These are phyloP conservation scores for Argya squamiceps DNA, from an alignment of 2,797 vertebrate species.

Conservation along the genomic window DNA sequence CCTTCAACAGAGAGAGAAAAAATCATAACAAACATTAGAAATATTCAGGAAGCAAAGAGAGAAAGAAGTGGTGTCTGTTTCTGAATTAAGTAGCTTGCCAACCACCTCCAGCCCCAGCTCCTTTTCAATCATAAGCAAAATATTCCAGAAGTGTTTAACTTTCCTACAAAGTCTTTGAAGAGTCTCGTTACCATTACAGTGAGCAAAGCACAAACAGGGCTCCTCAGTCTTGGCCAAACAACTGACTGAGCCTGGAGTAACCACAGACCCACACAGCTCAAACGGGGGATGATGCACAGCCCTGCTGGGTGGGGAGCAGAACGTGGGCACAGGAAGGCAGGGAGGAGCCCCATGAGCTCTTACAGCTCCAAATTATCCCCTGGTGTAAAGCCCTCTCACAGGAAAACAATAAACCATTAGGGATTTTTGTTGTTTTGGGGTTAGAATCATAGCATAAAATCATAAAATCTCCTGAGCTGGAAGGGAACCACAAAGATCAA, in stretches of 20 bases:
- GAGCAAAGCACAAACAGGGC: neutral
- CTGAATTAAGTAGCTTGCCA: slow-evolving; percentile 9
- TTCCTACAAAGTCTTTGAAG: neutral
- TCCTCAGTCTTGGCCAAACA: neutral
- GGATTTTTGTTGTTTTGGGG: neutral
- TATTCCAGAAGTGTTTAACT: slow-evolving; percentile 26
- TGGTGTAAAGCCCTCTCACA: neutral
- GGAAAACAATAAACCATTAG: neutral
- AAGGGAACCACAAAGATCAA: neutral
- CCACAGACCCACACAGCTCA: neutral
- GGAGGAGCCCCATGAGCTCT: neutral
- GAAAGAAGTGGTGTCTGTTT: neutral
- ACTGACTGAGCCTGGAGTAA: neutral
- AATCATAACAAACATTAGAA: neutral
- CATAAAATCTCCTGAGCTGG: neutral
- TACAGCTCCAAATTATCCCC: neutral
- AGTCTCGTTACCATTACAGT: neutral
- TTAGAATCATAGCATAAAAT: neutral
- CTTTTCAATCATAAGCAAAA: neutral
- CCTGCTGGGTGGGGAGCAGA: neutral
- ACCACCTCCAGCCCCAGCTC: neutral
- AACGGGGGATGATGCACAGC: neutral
- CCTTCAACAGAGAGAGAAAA: neutral
- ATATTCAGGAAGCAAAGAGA: slow-evolving; percentile 8
- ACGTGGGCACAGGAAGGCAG: neutral